Evolutionary conservation across 2,888 invertebrate species (phyloP), one percentile per base, ranked within the genome.

Genomic region (Phymatocera aterrima): DNA sequence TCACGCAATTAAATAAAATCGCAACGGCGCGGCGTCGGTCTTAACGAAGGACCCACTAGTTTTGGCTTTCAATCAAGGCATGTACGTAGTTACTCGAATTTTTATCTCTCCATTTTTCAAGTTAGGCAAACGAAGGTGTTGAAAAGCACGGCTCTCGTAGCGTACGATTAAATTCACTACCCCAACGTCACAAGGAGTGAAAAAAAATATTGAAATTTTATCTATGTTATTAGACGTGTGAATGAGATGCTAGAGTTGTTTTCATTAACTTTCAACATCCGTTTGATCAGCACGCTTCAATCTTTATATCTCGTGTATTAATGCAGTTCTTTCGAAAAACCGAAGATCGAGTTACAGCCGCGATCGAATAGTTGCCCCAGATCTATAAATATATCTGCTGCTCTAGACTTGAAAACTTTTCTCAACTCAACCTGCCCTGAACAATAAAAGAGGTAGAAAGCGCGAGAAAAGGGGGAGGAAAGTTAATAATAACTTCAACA

Each of bases 1-100:
- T 72, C 34, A 72, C 72, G 72, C 72, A 72, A 72, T 72, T 72
- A 72, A 72, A 72, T 72, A 72, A 72, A 72, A 51, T 72, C n/a
- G n/a, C n/a, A n/a, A n/a, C n/a, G 40, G 4, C 51, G 31, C 72
- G 51, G 51, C 72, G 72, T 72, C 72, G 72, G 34, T 72, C 72
- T 72, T 72, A 72, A 72, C 72, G 72, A 72, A 72, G 72, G 51
- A 51, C 51, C 72, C 72, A 18, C 72, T 72, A 72, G 72, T 72
- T 72, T 72, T 72, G 72, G 72, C 72, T 72, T 72, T 72, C 72
- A 72, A 72, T 72, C 72, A 72, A 72, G 72, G 51, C 51, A 8
- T 51, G 51, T 21, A 51, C 43, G 46, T 34, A 51, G 28, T 31
- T 12, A 31, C 10, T 34, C 18, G 8, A 10, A 28, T 28, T 72